Conservation (phyloP, 2,797 vertebrate species). For the Melanotaenia parkinsoni region DNA sequence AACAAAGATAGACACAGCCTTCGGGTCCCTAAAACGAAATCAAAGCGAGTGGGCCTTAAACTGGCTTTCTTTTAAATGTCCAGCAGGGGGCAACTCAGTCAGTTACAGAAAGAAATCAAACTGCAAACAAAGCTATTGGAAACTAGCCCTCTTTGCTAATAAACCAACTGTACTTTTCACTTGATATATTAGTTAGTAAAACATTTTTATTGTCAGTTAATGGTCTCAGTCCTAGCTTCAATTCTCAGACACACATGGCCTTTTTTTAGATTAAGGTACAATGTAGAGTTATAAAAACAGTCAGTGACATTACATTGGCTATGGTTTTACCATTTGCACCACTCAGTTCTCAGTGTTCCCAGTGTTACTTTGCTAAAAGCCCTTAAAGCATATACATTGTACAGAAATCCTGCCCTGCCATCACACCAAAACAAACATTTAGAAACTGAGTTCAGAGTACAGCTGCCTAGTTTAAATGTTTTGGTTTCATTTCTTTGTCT, state of each 20-base stretch:
- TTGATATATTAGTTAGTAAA: not conserved
- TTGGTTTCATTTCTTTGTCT: constrained; percentile 4
- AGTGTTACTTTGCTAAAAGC: not conserved
- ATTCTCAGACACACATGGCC: not conserved
- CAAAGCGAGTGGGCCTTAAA: not conserved
- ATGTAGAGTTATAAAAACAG: too few relatives aligned
- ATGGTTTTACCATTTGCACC: not conserved
- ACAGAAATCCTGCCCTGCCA: not conserved
- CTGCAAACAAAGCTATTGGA: too few relatives aligned
- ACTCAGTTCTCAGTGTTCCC: not conserved
- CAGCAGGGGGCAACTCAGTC: not conserved
- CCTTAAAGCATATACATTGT: not conserved
- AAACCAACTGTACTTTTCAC: not conserved
- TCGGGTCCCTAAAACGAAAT: not conserved
- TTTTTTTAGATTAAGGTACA: too few relatives aligned
- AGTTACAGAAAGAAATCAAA: too few relatives aligned
- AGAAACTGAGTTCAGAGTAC: too few relatives aligned
- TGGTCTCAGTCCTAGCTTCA: not conserved
- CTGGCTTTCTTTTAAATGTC: too few relatives aligned
- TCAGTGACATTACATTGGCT: too few relatives aligned
- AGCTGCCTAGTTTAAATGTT: too few relatives aligned
- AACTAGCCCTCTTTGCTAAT: too few relatives aligned
- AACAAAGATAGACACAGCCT: too few relatives aligned
- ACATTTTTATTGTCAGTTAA: not conserved
- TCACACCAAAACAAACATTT: too few relatives aligned